Conservation (phyloP, 2,797 vertebrate species). For the Acanthurus lineatus region DNA sequence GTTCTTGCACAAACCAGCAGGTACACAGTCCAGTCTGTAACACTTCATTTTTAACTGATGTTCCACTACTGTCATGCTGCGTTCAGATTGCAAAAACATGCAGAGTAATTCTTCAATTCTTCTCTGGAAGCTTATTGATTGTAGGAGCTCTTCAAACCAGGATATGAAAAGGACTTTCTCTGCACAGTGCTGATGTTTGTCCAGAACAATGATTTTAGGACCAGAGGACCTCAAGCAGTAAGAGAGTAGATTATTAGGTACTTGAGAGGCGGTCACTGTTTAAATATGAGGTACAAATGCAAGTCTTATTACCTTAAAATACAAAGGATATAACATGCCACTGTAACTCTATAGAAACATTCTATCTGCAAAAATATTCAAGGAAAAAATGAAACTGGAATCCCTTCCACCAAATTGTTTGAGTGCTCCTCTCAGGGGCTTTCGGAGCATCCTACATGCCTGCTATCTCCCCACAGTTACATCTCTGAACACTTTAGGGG, state of each 20-base stretch:
- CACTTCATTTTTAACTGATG: conserved; percentile 64
- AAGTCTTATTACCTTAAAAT: neutral
- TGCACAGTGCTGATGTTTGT: neutral
- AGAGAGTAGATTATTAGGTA: neutral
- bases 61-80: conserved; percentile 49
- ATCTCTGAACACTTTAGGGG: conserved; percentile 31
- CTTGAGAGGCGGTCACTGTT: accelerated
- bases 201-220: neutral
- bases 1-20: conserved; percentile 52
- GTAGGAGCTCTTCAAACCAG: conserved; percentile 33
- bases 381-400: neutral
- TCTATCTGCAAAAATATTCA: neutral
- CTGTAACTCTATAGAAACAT: neutral
- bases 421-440: neutral
- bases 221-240: neutral
- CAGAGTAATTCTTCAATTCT: conserved; percentile 9
- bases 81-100: conserved; percentile 29
- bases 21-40: conserved; percentile 48
- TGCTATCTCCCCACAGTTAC: conserved; percentile 18
- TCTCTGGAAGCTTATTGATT: conserved; percentile 35
- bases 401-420: neutral
- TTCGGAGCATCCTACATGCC: conserved; percentile 19
- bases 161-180: conserved; percentile 4
- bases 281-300: neutral
- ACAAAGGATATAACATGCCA: neutral